Conservation (phyloP, 2,797 vertebrate genomes). For the Phataginus tricuspis region DNA sequence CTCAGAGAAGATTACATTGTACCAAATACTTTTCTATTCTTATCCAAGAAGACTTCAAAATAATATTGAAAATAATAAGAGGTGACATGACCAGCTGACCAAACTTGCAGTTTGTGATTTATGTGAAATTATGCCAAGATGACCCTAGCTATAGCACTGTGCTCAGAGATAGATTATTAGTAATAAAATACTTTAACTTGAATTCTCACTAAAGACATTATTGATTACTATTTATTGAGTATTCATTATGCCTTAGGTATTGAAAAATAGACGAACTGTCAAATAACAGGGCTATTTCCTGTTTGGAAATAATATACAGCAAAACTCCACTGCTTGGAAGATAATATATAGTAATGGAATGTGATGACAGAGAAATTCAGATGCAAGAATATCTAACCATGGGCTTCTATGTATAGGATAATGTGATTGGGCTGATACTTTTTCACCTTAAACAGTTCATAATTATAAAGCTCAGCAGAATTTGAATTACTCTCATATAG, state of each 20-base stretch:
- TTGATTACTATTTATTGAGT: slow-evolving; percentile 18
- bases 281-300: neutral
- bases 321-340: neutral
- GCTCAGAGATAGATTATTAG: neutral
- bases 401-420: neutral
- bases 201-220: slow-evolving; percentile 31
- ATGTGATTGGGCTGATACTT: slow-evolving; percentile 61
- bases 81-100: neutral
- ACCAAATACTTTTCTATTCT: neutral
- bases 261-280: slow-evolving; percentile 41
- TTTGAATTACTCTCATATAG: slow-evolving; percentile 47
- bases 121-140: slow-evolving; percentile 15
- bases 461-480: slow-evolving; percentile 65
- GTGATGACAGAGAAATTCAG: slow-evolving; percentile 24
- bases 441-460: slow-evolving; percentile 62
- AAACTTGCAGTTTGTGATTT: slow-evolving; percentile 32
- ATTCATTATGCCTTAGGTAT: neutral
- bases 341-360: neutral
- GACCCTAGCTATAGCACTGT: neutral
- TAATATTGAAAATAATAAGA: slow-evolving; percentile 35
- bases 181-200: slow-evolving; percentile 53
- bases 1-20: neutral
- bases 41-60: neutral
- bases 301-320: neutral
- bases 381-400: slow-evolving; percentile 35